Percentiles rank a stretch among this genome's conserved stretches.
These are phyloP conservation scores for Andrena camellia DNA, from an alignment of 2,888 invertebrate genomes.

Conservation along the genomic window DNA sequence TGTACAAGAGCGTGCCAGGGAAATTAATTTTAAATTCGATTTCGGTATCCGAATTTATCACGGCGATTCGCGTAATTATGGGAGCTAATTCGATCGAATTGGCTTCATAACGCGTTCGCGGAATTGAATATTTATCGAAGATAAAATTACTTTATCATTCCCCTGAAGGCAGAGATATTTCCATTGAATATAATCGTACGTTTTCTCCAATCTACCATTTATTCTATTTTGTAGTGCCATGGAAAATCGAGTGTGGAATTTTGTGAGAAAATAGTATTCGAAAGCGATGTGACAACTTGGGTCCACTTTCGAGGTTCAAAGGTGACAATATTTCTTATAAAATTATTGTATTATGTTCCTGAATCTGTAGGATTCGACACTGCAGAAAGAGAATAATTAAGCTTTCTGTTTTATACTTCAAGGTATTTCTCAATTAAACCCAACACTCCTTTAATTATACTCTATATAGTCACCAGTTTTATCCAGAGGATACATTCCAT, in stretches of 20 bases:
- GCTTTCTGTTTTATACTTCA: too few species aligned
- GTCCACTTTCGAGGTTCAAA: neutral
- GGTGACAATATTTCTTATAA: too few species aligned
- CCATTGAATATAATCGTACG: neutral
- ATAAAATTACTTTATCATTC: slow-evolving; percentile 4
- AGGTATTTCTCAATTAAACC: too few species aligned
- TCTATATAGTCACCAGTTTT: too few species aligned
- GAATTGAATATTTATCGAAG: slow-evolving; percentile 25
- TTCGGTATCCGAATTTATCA: slow-evolving; percentile 30
- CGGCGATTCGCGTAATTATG: slow-evolving; percentile 36
- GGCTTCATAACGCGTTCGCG: slow-evolving; percentile 7
- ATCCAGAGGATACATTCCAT: too few species aligned
- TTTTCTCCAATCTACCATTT: neutral
- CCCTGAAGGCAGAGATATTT: neutral
- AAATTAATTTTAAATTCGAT: slow-evolving; percentile 53
- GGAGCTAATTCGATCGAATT: slow-evolving; percentile 32
- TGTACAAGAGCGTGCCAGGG: slow-evolving; percentile 34
- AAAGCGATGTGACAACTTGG: neutral
- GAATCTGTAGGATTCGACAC: too few species aligned
- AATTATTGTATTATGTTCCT: too few species aligned
- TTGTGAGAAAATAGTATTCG: neutral
- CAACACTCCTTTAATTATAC: too few species aligned
- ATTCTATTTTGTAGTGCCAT: too few species aligned
- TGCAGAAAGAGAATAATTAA: neutral
- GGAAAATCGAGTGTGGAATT: too few species aligned